Evolutionary conservation across 2,888 invertebrate species (phyloP).

Genomic region (Physocephala rufipes): DNA sequence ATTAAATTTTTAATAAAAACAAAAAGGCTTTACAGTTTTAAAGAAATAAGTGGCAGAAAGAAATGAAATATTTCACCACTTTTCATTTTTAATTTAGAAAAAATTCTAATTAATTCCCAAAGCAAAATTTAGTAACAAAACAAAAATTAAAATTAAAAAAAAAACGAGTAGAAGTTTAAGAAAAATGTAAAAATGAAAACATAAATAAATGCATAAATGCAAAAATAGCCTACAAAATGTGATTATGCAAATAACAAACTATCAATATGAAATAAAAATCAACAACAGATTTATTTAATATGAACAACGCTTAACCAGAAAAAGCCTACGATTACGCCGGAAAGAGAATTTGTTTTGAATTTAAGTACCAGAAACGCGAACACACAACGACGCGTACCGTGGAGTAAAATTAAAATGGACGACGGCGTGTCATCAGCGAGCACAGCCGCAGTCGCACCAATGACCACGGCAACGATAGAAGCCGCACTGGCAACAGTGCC

Average conservation of each 20-base stretch:
- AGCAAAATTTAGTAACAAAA: neutral
- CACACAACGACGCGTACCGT: neutral
- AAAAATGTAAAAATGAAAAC: neutral
- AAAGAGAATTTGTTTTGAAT: conserved; percentile 6
- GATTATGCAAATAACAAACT: neutral
- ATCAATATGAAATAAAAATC: conserved; percentile 4
- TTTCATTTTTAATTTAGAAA: neutral
- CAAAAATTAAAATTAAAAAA: neutral
- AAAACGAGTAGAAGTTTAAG: neutral
- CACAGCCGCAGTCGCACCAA: conserved; percentile 18
- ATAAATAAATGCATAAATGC: neutral
- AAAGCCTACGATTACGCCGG: neutral
- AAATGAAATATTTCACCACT: neutral
- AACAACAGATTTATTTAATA: conserved; percentile 19
- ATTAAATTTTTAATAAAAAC: no score
- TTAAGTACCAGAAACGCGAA: conserved; percentile 9
- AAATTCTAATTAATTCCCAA: neutral
- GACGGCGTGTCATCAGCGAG: conserved; percentile 36
- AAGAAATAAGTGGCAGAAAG: neutral
- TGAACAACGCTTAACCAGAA: conserved; percentile 3
- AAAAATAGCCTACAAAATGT: neutral
- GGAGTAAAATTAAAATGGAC: conserved; percentile 1
- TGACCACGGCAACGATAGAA: conserved; percentile 49
- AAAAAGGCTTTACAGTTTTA: neutral
- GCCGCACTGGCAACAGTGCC: conserved; percentile 59